Evolutionary conservation across 2,113 vertebrate species (phyloP), one percentile per base, ranked within the genome.

Genomic region (Albula goreensis): DNA sequence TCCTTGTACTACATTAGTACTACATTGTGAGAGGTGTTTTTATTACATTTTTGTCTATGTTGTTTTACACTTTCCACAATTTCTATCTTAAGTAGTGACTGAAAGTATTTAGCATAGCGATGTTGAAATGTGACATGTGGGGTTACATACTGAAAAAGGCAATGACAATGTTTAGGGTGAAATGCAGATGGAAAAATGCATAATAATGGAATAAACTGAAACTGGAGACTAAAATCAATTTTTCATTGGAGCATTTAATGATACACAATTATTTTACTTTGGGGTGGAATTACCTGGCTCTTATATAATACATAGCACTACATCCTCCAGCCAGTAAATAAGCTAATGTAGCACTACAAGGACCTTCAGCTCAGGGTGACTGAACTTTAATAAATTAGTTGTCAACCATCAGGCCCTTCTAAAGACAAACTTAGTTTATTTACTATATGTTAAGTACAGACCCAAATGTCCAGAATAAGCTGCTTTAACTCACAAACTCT

Each of bases 401-500:
- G n/a, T 31, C n/a, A 74, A n/a, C 4, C 22, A 15, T 25, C 5
- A 25, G 70, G 25, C 70, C 22, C 5, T 10, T 56, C 53, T 56
- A 56, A 9, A 31, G 70, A 31, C 70, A 74, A 74, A 31, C 5
- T 74, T 9, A 31, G 70, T 10, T 22, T 22, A 66, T 74, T 74
- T n/a, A 74, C 9, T 10, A 25, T 74, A 1, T 74, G n/a, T 74
- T 74, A 3, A n/a, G 19, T 5, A 2, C 10, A 10, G n/a, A 12
- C 70, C 25, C 10, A 7, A 74, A 9, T 25, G n/a, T 10, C 22
- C n/a, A n/a, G 63, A 2, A 74, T 10, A 22, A 31, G 8, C n/a
- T 50, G 31, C 80, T 82, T 8, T 82, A 7, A 7, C 50, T 82
- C 51, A 56, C 51, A 25, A 9, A 87, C 85, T 53, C 81, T 83